Evolutionary conservation across 2,888 invertebrate species (phyloP), one percentile per base, ranked within the genome.

Genomic region (Agrilus mali): DNA sequence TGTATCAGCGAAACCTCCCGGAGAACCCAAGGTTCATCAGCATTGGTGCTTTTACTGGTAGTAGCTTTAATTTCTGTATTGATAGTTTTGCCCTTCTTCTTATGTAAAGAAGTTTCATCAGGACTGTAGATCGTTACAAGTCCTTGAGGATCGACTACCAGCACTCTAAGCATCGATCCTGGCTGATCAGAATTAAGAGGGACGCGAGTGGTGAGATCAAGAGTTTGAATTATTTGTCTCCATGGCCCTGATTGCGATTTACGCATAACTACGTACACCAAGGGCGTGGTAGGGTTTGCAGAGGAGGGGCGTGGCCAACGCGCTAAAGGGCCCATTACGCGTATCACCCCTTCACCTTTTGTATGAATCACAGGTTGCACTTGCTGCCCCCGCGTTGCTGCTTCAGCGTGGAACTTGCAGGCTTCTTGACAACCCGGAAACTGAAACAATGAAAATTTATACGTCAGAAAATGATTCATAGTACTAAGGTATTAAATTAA

Each of bases 381-480:
- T 58, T 79, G 80, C 47, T 77, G 75, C 14, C 73, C 70, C 47
- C 73, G 68, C 14, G 64, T 63, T 35, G 75, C 72, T 20, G 75
- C 76, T 64, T 78, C 78, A 38, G 73, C 71, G 61, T 80, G 80
- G 59, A 81, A 82, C 53, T 77, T 73, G 61, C 81, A 82, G 22
- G 82, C 80, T 53, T 79, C 77, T 64, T 79, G 78, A 63, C 82
- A 82, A 40, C 82, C 82, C 41, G 78, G 77, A 60, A 79, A 79
- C 82, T 82, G 75, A 43, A 70, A 72, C 50, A 54, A 59, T 57
- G 45, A 47, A 43, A 46, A 34, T 14, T 4, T 32, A 32, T 31
- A 38, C 37, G 27, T 37, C 13, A 27, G 13, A 35, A n/a, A 35
- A 15, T 35, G 14, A 35, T 35, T 16, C 8, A 35, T 7, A 20